These are phyloP conservation scores for Sitophilus oryzae DNA, from an alignment of 1,140 invertebrate genomes.

Conservation along the genomic window DNA sequence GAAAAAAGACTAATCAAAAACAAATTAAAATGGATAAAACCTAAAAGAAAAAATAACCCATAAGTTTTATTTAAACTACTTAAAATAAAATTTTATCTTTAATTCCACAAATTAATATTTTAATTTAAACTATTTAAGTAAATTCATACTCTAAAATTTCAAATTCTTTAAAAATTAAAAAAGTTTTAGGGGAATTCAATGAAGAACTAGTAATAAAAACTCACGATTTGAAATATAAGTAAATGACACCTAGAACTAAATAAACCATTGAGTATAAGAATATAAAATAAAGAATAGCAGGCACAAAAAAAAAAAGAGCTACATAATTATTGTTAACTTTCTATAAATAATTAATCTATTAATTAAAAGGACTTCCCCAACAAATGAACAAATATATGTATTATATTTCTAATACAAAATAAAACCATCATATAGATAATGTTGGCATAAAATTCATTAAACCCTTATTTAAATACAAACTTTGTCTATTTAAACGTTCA, in stretches of 20 bases:
- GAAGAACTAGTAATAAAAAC: slow-evolving; percentile 54
- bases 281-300: slow-evolving; percentile 48
- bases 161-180: slow-evolving; percentile 52
- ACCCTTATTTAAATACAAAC: slow-evolving; percentile 47
- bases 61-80: too few species aligned
- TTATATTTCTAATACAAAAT: slow-evolving; percentile 50
- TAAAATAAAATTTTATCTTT: slow-evolving; percentile 49
- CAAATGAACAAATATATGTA: slow-evolving; percentile 47
- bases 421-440: slow-evolving; percentile 55
- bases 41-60: too few species aligned
- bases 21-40: too few species aligned
- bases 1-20: too few species aligned
- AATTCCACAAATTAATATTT: slow-evolving; percentile 57
- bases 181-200: slow-evolving; percentile 57
- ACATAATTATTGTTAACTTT: slow-evolving; percentile 45
- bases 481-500: slow-evolving; percentile 48
- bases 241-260: slow-evolving; percentile 44
- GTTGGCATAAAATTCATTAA: slow-evolving; percentile 47
- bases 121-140: slow-evolving; percentile 54
- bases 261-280: slow-evolving; percentile 49
- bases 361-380: slow-evolving; percentile 55
- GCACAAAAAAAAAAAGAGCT: slow-evolving; percentile 49
- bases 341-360: slow-evolving; percentile 50
- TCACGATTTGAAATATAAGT: slow-evolving; percentile 45
- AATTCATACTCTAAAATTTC: slow-evolving; percentile 48